Base-by-base conservation (phyloP, 2,113 vertebrate species). In the Tautogolabrus adspersus region DNA sequence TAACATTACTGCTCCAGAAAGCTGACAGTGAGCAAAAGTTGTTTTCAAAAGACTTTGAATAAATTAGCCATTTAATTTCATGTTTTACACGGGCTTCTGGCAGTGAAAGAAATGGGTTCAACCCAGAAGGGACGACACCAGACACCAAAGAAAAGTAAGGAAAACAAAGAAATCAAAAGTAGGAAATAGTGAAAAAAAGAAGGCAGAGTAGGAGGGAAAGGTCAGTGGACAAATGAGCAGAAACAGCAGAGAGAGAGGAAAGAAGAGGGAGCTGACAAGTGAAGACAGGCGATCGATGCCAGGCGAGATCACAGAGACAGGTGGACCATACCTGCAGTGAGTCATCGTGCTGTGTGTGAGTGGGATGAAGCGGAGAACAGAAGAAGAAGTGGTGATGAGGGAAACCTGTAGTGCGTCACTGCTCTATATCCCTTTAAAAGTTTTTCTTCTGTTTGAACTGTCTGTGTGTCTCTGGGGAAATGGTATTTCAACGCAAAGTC, bases 231-330 rank as follows among this genome's bases (percentile, higher is more conserved):
- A 51, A 46, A 62, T 23, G 21, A 72, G 57, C 30, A 61, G 69
- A 42, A 56, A 19, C 34, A 34, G 42, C 44, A 52, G 58, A 6
- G 12, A 26, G 58, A 16, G 5, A 58, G 37, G 15, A 38, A 62
- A 77, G 49, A 57, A 26, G 79, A 81, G 60, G 23, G 47, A 77
- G 64, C 59, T 84, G 72, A 81, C 82, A 81, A 72, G 77, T 80
- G 82, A 76, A 15, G 82, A 22, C 8, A n/a, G 65, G 8, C 26
- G 51, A 72, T 76, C 21, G 56, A 67, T 77, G 79, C 51, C 42
- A 10, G 30, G 9, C 7, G 60, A 77, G 63, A 77, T 82, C 80
- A 77, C 68, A 72, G 42, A 81, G 72, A 46, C 66, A 66, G 82
- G 82, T 66, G 66, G 30, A 34, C 30, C 30, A 34, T 46, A 71